Evolutionary conservation across 2,113 vertebrate species (phyloP).

Genomic region (Lepisosteus osseus): DNA sequence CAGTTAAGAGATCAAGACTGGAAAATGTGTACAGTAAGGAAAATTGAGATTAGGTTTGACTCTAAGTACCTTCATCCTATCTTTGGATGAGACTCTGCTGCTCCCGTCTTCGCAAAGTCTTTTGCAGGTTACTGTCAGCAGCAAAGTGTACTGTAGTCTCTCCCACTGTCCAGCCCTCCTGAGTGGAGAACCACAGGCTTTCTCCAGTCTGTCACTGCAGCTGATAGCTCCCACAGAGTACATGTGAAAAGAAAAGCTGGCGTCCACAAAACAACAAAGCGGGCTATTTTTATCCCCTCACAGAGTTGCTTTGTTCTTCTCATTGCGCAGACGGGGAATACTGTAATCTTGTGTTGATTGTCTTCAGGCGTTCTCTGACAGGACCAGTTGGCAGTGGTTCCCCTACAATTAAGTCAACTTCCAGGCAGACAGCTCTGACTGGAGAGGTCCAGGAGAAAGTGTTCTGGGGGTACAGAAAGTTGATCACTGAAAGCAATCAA

Average conservation of each 20-base stretch:
- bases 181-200: too few species aligned
- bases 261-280: slow-evolving; percentile 33
- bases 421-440: slow-evolving; percentile 22
- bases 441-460: slow-evolving; percentile 22
- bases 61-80: too few species aligned
- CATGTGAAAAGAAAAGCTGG: slow-evolving; percentile 21
- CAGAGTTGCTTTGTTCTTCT: slow-evolving; percentile 27
- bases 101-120: too few species aligned
- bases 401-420: slow-evolving; percentile 39
- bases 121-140: too few species aligned
- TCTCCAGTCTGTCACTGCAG: too few species aligned
- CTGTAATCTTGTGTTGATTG: slow-evolving; percentile 28
- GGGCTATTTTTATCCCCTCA: slow-evolving; percentile 34
- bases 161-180: too few species aligned
- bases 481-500: too few species aligned
- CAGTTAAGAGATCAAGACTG: too few species aligned
- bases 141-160: too few species aligned
- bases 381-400: slow-evolving; percentile 33
- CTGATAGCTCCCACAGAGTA: background rate
- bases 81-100: too few species aligned
- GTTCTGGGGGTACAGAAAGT: slow-evolving; percentile 1
- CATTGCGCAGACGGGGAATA: slow-evolving; percentile 27
- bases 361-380: slow-evolving; percentile 32
- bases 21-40: too few species aligned
- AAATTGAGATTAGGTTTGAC: too few species aligned